A percentile compares a stretch with the other conserved stretches of the same genome.
phyloP scores from a whole-genome alignment of 2,888 invertebrate genomes.

The Agrilus biguttatus region DNA sequence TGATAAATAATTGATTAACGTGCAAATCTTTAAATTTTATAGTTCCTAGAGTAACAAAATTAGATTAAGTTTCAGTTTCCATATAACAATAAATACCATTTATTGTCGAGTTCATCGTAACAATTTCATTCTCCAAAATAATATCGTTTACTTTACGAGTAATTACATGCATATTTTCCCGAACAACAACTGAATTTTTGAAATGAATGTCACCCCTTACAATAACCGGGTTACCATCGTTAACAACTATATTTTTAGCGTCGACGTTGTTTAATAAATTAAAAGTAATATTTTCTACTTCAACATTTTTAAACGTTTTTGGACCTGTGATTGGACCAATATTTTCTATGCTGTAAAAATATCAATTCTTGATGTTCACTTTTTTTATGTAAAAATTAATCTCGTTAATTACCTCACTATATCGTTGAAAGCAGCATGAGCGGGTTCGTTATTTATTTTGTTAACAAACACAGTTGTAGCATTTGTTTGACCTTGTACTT shows the following conservation, averaged over 20 bases:
- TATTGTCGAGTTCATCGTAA: neutral
- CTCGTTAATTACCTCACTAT: conserved; percentile 12
- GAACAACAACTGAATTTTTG: conserved; percentile 12
- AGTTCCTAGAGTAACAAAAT: conserved; percentile 8
- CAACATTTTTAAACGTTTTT: conserved; percentile 21
- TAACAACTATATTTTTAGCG: conserved; percentile 15
- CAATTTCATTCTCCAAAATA: conserved; percentile 5
- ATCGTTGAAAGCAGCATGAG: conserved; percentile 20
- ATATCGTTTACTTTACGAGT: conserved; percentile 7
- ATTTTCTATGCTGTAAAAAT: conserved; percentile 15
- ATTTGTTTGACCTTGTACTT: conserved; percentile 19
- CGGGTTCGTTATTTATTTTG: conserved; percentile 21
- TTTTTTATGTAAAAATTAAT: no score
- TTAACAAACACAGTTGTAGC: conserved; percentile 17
- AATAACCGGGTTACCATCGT: conserved; percentile 8
- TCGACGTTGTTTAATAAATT: conserved; percentile 16
- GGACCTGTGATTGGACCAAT: conserved; percentile 13
- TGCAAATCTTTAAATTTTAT: conserved; percentile 16
- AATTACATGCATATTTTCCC: conserved; percentile 10
- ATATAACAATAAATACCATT: neutral
- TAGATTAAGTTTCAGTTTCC: neutral
- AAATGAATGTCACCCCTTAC: conserved; percentile 20
- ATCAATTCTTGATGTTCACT: neutral
- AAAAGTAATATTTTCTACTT: conserved; percentile 19
- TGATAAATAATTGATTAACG: neutral